Conservation (phyloP, 2,888 invertebrate species). For the Tipula helvola region DNA sequence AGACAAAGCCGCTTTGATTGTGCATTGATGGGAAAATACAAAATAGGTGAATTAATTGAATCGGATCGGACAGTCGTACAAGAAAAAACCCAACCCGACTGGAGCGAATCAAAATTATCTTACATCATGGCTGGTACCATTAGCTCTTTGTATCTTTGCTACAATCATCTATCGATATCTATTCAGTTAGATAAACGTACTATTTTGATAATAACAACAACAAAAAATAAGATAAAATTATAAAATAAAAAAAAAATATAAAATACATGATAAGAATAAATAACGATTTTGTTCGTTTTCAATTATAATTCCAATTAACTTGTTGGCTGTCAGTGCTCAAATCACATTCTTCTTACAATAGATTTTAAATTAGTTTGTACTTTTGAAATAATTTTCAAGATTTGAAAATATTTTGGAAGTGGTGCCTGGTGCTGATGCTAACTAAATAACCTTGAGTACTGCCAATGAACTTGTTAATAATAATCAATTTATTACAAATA, state of each 20-base stretch:
- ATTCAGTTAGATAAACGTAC: background rate
- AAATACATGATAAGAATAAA: background rate
- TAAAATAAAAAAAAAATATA: background rate
- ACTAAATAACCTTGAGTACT: background rate
- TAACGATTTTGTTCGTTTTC: background rate
- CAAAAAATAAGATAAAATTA: background rate
- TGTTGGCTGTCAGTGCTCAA: background rate
- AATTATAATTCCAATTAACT: background rate
- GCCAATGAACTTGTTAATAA: background rate
- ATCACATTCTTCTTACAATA: background rate
- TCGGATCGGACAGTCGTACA: constrained; percentile 45
- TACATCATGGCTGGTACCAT: constrained; percentile 6
- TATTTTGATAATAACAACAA: background rate
- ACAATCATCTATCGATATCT: constrained; percentile 7
- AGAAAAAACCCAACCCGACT: constrained; percentile 40
- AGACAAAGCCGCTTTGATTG: too few species aligned
- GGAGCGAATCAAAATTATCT: constrained; percentile 29
- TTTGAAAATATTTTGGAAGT: background rate
- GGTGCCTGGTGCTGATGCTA: background rate
- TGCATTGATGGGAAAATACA: constrained; percentile 83
- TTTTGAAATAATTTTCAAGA: background rate
- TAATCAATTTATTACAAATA: background rate
- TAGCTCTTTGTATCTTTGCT: constrained; percentile 7
- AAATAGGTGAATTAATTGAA: constrained; percentile 74
- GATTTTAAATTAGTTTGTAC: background rate